These are phyloP conservation scores for Atherix ibis DNA, from an alignment of 2,888 invertebrate genomes.

Conservation along the genomic window DNA sequence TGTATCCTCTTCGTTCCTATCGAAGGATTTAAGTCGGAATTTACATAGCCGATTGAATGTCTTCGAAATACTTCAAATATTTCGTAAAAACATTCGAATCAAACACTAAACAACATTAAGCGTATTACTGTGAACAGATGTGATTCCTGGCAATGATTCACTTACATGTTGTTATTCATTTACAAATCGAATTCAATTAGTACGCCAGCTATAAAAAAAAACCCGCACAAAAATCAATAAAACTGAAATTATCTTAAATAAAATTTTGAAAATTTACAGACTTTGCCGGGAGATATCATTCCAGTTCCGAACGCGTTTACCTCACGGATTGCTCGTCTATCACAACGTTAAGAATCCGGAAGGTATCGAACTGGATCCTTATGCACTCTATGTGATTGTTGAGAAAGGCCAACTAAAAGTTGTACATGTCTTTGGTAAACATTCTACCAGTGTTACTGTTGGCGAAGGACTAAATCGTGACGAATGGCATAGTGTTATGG, in stretches of 20 bases:
- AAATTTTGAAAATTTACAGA: no score
- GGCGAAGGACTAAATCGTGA: conserved; percentile 78
- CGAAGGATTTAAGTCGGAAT: no score
- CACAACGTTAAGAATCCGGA: conserved; percentile 81
- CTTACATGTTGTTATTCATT: conserved; percentile 2
- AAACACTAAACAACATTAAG: no score
- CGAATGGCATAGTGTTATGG: conserved; percentile 79
- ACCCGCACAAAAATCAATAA: no score
- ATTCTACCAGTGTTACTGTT: conserved; percentile 65
- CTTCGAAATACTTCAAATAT: no score
- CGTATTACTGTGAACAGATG: no score
- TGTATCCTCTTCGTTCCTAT: no score
- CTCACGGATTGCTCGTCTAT: conserved; percentile 76
- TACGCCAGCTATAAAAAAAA: no score
- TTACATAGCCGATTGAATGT: no score
- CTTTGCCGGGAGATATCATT: conserved; percentile 78
- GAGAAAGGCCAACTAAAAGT: conserved; percentile 85
- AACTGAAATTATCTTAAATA: no score
- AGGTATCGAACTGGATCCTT: conserved; percentile 62
- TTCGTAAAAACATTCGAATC: no score
- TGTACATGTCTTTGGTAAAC: conserved; percentile 80
- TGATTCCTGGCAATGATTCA: no score
- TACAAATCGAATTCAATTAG: conserved; percentile 7
- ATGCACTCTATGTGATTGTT: conserved; percentile 79
- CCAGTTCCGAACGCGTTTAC: conserved; percentile 71